Conservation (phyloP, 2,888 invertebrate genomes). For the Thera britannica region DNA sequence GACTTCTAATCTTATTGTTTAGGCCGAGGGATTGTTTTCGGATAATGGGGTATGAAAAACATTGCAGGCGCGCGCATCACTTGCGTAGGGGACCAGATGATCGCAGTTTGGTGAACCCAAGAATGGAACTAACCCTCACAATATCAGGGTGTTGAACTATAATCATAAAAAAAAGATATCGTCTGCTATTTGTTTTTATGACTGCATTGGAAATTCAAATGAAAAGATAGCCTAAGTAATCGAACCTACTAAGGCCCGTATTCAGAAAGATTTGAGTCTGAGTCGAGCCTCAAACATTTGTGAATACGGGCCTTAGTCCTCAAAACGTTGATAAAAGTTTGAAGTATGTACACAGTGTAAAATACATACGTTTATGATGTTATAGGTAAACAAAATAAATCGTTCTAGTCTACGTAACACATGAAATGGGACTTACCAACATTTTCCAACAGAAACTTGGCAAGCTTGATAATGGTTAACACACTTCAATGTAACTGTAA, state of each 20-base stretch:
- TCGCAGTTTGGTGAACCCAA: constrained; percentile 73
- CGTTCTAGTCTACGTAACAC: constrained; percentile 1
- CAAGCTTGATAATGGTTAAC: constrained; percentile 23
- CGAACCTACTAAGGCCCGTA: neutral
- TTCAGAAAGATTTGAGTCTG: too few relatives aligned
- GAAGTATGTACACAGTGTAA: too few relatives aligned
- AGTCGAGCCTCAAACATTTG: too few relatives aligned
- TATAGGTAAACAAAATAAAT: neutral
- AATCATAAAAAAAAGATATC: constrained; percentile 38
- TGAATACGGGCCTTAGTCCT: too few relatives aligned
- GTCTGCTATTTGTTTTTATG: constrained; percentile 20
- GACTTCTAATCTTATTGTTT: constrained; percentile 46
- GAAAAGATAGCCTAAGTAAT: neutral
- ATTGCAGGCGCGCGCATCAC: constrained; percentile 70
- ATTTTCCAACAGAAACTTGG: constrained; percentile 25
- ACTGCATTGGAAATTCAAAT: neutral
- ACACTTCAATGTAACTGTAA: constrained; percentile 30
- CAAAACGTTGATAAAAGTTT: neutral
- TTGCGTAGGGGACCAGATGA: constrained; percentile 74
- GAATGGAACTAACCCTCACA: constrained; percentile 57
- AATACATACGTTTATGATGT: neutral
- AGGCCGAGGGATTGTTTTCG: constrained; percentile 18
- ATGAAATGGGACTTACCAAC: constrained; percentile 22
- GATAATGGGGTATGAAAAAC: constrained; percentile 42
- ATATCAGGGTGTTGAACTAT: constrained; percentile 40